Percentiles rank a stretch among this genome's conserved stretches.
Evolutionary conservation across 2,797 vertebrate species (phyloP).

Genomic region (Choloepus didactylus): DNA sequence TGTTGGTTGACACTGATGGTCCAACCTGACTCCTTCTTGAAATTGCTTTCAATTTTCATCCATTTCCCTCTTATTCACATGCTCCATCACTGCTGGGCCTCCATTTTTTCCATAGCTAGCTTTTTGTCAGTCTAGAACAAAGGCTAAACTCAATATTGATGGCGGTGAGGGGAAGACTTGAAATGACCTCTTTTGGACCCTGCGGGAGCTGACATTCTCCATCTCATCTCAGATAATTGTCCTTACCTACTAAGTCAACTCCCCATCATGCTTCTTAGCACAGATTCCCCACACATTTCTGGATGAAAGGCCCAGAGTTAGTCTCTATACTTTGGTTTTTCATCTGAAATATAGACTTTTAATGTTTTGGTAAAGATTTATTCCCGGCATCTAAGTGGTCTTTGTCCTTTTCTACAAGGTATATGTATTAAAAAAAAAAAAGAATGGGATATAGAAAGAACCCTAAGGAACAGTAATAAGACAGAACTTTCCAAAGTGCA

Average conservation of each 20-base stretch:
- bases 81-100: not conserved
- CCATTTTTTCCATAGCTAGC: not conserved
- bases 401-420: constrained; percentile 46
- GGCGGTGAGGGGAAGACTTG: not conserved
- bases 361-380: not conserved
- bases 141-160: not conserved
- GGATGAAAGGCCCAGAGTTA: not conserved
- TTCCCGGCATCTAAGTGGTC: not conserved
- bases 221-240: not conserved
- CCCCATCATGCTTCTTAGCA: not conserved
- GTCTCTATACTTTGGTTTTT: not conserved
- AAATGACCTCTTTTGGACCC: not conserved
- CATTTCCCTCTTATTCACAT: not conserved
- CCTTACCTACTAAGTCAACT: not conserved
- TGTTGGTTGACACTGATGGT: not conserved
- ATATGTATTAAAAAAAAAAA: not conserved
- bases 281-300: not conserved
- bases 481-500: not conserved
- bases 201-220: not conserved
- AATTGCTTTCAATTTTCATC: not conserved
- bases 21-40: not conserved
- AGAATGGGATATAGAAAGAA: not conserved
- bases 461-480: not conserved
- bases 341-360: not conserved
- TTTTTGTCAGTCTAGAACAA: not conserved